Conservation (phyloP, 2,113 vertebrate genomes). For the Tragelaphus buxtoni region DNA sequence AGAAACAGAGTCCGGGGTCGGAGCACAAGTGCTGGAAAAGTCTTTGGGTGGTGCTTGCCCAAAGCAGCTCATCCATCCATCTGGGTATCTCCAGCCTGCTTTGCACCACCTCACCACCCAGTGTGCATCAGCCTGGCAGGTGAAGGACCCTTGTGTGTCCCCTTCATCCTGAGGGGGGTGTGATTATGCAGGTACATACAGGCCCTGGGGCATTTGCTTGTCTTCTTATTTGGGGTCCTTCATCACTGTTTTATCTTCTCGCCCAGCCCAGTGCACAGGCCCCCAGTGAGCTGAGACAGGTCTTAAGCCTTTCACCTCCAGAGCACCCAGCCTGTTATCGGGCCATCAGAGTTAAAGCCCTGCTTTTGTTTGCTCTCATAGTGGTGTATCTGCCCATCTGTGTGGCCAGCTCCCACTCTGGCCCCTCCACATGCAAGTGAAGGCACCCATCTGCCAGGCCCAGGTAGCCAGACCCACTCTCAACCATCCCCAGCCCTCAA, state of each 20-base stretch:
- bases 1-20: neutral
- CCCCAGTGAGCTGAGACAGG: neutral
- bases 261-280: neutral
- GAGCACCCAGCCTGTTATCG: neutral
- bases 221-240: neutral
- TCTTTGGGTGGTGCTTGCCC: neutral
- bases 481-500: neutral
- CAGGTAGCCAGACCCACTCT: neutral
- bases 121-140: neutral
- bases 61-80: neutral
- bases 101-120: too few species aligned
- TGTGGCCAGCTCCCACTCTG: too few species aligned
- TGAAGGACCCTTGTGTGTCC: neutral
- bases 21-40: neutral
- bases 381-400: fast-evolving
- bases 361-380: neutral
- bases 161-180: neutral
- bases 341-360: neutral
- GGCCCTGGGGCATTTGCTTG: neutral
- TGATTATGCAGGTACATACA: fast-evolving
- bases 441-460: neutral
- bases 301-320: neutral
- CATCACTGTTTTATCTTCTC: neutral
- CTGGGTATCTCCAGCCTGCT: neutral
- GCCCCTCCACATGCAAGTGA: fast-evolving